Conservation (phyloP, 64 coral and sea anemone genomes). For the Stichodactyla mertensii region DNA sequence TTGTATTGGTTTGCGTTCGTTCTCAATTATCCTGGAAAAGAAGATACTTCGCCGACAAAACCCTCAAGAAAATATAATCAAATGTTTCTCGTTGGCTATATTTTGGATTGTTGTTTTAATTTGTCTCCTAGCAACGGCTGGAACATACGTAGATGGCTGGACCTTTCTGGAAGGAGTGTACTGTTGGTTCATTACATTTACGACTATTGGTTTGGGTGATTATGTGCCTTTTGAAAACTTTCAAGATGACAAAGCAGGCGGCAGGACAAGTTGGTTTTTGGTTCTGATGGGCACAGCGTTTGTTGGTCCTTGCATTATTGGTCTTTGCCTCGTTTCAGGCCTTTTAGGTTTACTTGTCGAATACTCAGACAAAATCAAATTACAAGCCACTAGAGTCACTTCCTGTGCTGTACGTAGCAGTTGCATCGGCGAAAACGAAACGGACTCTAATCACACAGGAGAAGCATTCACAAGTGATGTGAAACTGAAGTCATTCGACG, state of each 20-base stretch:
- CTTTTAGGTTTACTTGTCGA: background rate
- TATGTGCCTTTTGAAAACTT: constrained; percentile 1
- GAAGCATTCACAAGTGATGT: background rate
- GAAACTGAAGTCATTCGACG: background rate
- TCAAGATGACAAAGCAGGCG: background rate
- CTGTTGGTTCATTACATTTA: constrained; percentile 15
- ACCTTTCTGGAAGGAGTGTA: background rate
- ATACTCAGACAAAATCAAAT: background rate
- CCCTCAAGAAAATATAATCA: background rate
- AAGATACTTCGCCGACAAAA: background rate
- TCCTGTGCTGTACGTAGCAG: background rate
- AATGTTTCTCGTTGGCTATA: background rate
- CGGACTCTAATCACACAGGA: background rate
- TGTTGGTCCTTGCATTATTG: background rate
- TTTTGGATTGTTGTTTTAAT: background rate
- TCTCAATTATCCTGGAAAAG: background rate
- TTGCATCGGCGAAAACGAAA: background rate
- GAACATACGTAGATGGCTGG: background rate
- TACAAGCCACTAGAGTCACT: background rate
- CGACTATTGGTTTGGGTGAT: constrained; percentile 11
- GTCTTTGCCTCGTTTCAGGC: background rate
- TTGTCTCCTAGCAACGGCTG: background rate
- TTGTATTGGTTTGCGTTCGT: background rate
- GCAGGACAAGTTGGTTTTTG: background rate
- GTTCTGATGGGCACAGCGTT: background rate